These are phyloP conservation scores for Chaenodraco wilsoni DNA, from an alignment of 2,797 vertebrate species.

Conservation along the genomic window DNA sequence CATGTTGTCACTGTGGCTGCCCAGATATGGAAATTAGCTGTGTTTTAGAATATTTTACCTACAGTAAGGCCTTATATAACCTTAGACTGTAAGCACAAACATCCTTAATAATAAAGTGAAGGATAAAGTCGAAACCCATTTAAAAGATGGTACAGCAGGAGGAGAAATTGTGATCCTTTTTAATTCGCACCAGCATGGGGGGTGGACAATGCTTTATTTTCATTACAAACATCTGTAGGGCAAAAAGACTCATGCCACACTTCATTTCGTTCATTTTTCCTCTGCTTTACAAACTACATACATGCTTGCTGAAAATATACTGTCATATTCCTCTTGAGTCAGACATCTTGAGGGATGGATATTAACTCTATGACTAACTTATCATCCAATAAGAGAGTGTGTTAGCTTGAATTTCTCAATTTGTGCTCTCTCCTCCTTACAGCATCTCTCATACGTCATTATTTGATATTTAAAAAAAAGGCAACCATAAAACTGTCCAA, in stretches of 20 bases:
- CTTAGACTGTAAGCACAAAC: no score
- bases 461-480: conserved; percentile 9
- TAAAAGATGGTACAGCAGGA: conserved; percentile 18
- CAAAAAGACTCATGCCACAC: conserved; percentile 21
- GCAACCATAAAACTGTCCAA: not conserved
- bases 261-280: conserved; percentile 23
- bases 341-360: conserved; percentile 40
- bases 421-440: not conserved
- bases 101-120: no score
- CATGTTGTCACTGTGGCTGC: not conserved
- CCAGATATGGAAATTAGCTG: no score
- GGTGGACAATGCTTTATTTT: conserved; percentile 27
- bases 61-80: no score
- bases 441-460: not conserved
- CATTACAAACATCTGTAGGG: conserved; percentile 49
- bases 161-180: conserved; percentile 38
- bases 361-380: conserved; percentile 40
- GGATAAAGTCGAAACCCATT: no score
- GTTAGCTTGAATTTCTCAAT: conserved; percentile 4
- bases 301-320: conserved; percentile 33
- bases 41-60: no score
- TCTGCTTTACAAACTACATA: conserved; percentile 24
- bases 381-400: conserved; percentile 25
- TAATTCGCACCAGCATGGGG: conserved; percentile 32
- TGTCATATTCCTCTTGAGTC: conserved; percentile 22